Evolutionary conservation across 2,888 invertebrate genomes (phyloP), one percentile per base, ranked within the genome.

Genomic region (Xestia rhomboidea): DNA sequence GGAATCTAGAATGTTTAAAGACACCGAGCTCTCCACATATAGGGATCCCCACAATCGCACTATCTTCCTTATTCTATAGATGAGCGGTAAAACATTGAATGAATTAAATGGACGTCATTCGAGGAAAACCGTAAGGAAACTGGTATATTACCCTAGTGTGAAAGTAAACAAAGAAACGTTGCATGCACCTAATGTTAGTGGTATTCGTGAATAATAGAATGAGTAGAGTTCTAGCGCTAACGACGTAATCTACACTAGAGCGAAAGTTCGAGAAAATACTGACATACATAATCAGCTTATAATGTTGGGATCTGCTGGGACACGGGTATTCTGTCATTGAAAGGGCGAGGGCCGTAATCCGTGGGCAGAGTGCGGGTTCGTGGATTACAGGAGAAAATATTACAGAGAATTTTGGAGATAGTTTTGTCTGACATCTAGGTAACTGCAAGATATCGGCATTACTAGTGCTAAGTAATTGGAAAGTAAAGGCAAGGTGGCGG

Each of bases 91-190:
- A 46, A 69, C 21, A 83, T 51, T 68, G 18, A 83, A 68, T 68
- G 51, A 79, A 79, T 69, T 21, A 68, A n/a, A n/a, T n/a, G n/a
- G 15, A 69, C 81, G 38, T 73, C 68, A 30, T 41, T 63, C 18
- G n/a, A 84, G 80, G 82, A 84, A 79, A 84, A 84, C 27, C 34
- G 21, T 41, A 27, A 79, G 34, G 72, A 67, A 69, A 84, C 54
- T 66, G 54, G 27, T 49, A 41, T 72, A 44, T 44, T 60, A 57
- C 24, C 21, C 15, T 24, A 62, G 62, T 57, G 62, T 57, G 44
- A 44, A 63, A 60, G 84, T 73, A 67, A 81, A 82, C 41, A 70
- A 62, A 49, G 46, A 73, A 64, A 51, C 41, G 13, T 69, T 69
- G 60, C 66, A 79, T 63, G 67, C 54, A 34, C 24, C 69, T 38